Conservation (phyloP, 2,888 invertebrate species). For the Drosophila gaucha region DNA sequence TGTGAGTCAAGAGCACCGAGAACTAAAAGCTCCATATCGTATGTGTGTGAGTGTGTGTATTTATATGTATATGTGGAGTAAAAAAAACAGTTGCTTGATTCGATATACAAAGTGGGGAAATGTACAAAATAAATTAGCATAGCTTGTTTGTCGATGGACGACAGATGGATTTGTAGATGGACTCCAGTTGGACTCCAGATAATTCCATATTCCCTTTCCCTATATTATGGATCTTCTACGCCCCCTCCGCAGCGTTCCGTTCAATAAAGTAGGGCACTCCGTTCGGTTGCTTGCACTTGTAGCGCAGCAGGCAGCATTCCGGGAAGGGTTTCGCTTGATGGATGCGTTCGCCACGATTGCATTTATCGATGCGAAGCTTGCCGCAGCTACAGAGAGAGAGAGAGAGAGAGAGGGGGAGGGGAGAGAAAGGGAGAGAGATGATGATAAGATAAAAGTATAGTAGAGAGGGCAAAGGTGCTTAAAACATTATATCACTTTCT, state of each 20-base stretch:
- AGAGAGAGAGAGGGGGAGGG: background rate
- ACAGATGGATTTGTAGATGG: slow-evolving; percentile 3
- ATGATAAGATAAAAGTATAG: background rate
- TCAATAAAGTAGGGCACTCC: slow-evolving; percentile 79
- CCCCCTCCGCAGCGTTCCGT: slow-evolving; percentile 53
- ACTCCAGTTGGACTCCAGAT: background rate
- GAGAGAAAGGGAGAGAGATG: background rate
- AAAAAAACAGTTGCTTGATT: slow-evolving; percentile 46
- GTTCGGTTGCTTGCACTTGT: slow-evolving; percentile 80
- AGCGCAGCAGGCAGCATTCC: slow-evolving; percentile 80
- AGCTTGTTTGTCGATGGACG: slow-evolving; percentile 20
- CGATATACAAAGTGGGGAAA: slow-evolving; percentile 40
- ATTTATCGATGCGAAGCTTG: slow-evolving; percentile 75
- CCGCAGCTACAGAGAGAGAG: slow-evolving; percentile 71
- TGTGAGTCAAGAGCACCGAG: slow-evolving; percentile 16
- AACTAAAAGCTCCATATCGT: background rate
- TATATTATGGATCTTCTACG: slow-evolving; percentile 17
- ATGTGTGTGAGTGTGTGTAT: background rate
- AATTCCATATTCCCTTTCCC: no score
- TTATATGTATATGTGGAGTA: slow-evolving; percentile 10
- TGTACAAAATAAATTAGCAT: slow-evolving; percentile 58
- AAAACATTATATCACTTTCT: no score
- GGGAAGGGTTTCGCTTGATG: slow-evolving; percentile 77
- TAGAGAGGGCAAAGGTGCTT: no score
- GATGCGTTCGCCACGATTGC: slow-evolving; percentile 82